Conservation (phyloP, 2,797 vertebrate species). For the Hapalemur alaotrensis region DNA sequence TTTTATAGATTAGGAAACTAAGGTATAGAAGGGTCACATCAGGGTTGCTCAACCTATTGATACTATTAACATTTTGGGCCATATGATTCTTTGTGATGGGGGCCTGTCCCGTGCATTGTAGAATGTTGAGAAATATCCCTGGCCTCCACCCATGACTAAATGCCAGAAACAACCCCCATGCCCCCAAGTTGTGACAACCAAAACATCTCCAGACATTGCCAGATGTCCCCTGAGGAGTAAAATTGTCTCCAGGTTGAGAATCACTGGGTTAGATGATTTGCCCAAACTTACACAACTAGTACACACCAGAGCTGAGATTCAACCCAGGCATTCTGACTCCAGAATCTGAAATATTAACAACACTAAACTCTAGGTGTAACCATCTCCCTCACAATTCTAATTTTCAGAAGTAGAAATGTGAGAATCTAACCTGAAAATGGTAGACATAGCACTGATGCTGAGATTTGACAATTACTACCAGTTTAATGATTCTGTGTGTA, state of each 20-base stretch:
- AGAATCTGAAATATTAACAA: not conserved
- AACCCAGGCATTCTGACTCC: not conserved
- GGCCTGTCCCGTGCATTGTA: not conserved
- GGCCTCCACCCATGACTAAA: not conserved
- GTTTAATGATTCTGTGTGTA: constrained; percentile 7
- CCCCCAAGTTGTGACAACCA: not conserved
- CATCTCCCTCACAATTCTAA: not conserved
- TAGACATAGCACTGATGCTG: not conserved
- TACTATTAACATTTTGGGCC: not conserved
- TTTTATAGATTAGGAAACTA: not conserved
- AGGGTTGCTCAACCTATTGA: not conserved
- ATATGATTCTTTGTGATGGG: not conserved
- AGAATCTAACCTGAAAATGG: constrained; percentile 14
- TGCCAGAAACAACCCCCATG: not conserved
- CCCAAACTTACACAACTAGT: not conserved
- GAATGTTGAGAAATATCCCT: not conserved
- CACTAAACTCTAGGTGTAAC: not conserved
- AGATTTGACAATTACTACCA: not conserved
- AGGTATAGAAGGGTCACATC: not conserved
- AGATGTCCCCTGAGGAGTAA: not conserved
- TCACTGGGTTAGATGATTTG: not conserved
- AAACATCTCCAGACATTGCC: not conserved
- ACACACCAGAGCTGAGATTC: not conserved
- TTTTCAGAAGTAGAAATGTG: constrained; percentile 11
- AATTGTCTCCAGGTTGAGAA: not conserved